Evolutionary conservation across 2,888 invertebrate genomes (phyloP), one percentile per base, ranked within the genome.

Genomic region (Drosophila putrida): DNA sequence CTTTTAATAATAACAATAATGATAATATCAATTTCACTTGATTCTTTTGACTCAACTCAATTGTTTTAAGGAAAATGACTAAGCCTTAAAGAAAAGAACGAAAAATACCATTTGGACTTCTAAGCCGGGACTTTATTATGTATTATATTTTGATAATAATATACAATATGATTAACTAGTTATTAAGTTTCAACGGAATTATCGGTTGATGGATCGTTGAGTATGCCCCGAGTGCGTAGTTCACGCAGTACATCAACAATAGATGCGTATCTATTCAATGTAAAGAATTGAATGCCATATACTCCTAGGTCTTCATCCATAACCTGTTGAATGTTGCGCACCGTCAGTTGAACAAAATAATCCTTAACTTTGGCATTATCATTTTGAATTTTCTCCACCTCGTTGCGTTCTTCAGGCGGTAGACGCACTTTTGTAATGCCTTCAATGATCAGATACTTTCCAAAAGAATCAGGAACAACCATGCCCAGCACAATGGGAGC

Each of bases 401-500:
- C 68, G 0, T 44, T 31, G 3, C 80, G 49, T n/a, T 72, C 38
- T 1, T 74, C 67, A 0, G 33, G 9, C 3, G 84, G 63, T 15
- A 90, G 41, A 2, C 27, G 33, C 0, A 88, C 78, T 20, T 80
- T 62, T 0, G 90, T 82, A 5, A 91, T 60, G 9, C 69, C 61
- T n/a, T 75, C 54, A 13, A 91, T 79, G 1, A 59, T 28, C 13
- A 51, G 38, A 31, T 90, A 70, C 4, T 47, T 51, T 0, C 57
- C 33, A 25, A 80, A 75, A 47, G 78, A 82, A 4, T 89, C 79
- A 6, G 91, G 92, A 33, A 96, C 93, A 91, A 96, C 95, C 59
- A 98, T 93, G 15, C 98, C 98, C 0, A 97, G 96, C 73, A 98
- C 93, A 66, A 98, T 96, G 9, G 98, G 97, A 46, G 96, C 94